phyloP scores from a whole-genome alignment of 2,888 invertebrate species.

The Pachliopta kotzebuea region DNA sequence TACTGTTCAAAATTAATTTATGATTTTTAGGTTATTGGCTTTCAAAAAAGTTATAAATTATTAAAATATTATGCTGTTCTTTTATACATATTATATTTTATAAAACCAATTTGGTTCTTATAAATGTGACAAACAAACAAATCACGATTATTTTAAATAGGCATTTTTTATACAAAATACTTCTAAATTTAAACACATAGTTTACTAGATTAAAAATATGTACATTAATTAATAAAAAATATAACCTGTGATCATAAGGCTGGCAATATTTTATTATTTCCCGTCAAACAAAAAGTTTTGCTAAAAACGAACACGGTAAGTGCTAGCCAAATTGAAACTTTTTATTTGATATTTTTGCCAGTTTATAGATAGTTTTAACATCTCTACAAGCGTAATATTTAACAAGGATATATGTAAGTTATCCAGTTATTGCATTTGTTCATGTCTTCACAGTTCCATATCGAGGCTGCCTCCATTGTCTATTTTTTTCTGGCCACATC shows the following conservation, averaged over 20 bases:
- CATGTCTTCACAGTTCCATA: constrained; percentile 6
- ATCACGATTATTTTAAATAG: too few species aligned
- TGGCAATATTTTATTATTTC: not conserved
- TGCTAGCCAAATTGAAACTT: not conserved
- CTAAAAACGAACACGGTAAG: constrained; percentile 25
- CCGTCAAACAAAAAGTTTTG: constrained; percentile 18
- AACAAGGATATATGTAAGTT: not conserved
- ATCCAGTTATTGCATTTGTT: not conserved
- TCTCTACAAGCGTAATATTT: not conserved
- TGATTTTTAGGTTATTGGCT: too few species aligned
- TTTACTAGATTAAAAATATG: not conserved
- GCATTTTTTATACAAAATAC: too few species aligned
- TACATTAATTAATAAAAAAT: not conserved
- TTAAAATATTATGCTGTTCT: too few species aligned
- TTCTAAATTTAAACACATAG: too few species aligned
- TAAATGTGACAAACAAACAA: too few species aligned
- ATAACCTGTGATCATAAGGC: not conserved
- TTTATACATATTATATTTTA: too few species aligned
- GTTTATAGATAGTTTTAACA: not conserved
- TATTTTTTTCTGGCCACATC: constrained; percentile 76
- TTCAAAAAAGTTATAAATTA: too few species aligned
- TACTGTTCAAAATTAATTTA: too few species aligned
- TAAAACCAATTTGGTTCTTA: too few species aligned
- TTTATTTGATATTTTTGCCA: not conserved
- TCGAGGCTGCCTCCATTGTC: constrained; percentile 59